Conservation (phyloP, 2,888 invertebrate genomes). For the Falcaria lacertinaria region DNA sequence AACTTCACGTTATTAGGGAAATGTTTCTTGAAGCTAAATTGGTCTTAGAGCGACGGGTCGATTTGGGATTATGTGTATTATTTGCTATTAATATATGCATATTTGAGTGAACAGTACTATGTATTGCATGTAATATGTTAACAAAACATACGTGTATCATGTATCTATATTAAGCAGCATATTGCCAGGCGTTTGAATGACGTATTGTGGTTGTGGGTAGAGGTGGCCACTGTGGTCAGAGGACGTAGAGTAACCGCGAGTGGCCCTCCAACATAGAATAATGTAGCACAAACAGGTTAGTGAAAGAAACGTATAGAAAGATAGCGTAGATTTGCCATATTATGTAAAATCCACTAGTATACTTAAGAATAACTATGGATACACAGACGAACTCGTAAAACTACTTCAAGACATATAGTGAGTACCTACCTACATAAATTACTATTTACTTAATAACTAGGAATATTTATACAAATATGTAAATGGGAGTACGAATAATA, state of each 20-base stretch:
- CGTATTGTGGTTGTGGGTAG: slow-evolving; percentile 18
- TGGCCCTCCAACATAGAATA: neutral
- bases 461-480: too few relatives aligned
- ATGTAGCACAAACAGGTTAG: neutral
- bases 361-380: too few relatives aligned
- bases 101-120: too few relatives aligned
- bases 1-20: slow-evolving; percentile 26
- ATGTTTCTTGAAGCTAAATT: slow-evolving; percentile 22
- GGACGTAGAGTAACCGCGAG: neutral
- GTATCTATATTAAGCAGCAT: slow-evolving; percentile 1
- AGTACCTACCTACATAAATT: too few relatives aligned
- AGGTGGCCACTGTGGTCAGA: neutral
- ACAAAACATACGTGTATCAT: neutral
- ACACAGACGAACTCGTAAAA: too few relatives aligned
- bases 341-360: too few relatives aligned
- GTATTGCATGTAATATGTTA: too few relatives aligned
- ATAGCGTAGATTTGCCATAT: too few relatives aligned
- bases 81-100: neutral
- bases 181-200: slow-evolving; percentile 14
- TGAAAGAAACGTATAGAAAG: too few relatives aligned
- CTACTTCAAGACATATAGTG: too few relatives aligned
- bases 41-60: slow-evolving; percentile 14
- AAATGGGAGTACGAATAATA: too few relatives aligned
- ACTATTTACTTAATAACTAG: too few relatives aligned
- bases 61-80: slow-evolving; percentile 8